phyloP scores from a whole-genome alignment of 2,888 invertebrate species.

The Slavum lentiscoides region DNA sequence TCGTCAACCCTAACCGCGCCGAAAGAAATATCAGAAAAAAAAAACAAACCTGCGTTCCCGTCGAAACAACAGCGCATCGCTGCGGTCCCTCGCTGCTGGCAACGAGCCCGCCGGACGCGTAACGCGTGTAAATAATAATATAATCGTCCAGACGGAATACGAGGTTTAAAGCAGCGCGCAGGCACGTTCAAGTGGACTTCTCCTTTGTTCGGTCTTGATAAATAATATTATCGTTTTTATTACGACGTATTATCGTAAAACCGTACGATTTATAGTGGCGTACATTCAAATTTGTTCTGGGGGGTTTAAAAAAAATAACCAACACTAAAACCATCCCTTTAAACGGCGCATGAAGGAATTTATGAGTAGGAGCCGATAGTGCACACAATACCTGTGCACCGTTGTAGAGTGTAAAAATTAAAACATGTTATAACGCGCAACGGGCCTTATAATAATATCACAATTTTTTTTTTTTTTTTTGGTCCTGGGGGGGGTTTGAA shows the following conservation, averaged over 20 bases:
- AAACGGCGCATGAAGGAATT: too few species aligned
- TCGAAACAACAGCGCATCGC: conserved; percentile 13
- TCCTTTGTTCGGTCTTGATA: conserved; percentile 25
- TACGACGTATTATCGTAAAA: neutral
- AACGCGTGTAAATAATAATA: conserved; percentile 27
- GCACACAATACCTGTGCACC: too few species aligned
- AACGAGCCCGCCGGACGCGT: conserved; percentile 41
- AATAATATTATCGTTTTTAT: too few species aligned
- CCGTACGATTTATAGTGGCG: neutral
- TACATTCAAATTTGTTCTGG: too few species aligned
- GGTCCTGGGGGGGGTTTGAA: too few species aligned
- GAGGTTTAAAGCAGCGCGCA: neutral
- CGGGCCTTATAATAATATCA: too few species aligned
- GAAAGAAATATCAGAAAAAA: neutral
- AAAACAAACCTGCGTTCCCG: neutral
- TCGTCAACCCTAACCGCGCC: conserved; percentile 17
- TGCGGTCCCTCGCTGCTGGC: conserved; percentile 23
- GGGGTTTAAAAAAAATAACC: too few species aligned
- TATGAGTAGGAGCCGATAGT: too few species aligned
- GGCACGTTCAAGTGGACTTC: neutral
- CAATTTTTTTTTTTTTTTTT: too few species aligned
- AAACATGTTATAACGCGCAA: too few species aligned
- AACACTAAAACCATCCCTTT: too few species aligned
- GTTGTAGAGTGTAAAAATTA: too few species aligned
- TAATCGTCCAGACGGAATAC: conserved; percentile 21